Conservation (phyloP, 1,140 invertebrate genomes). For the Drosophila tristis region DNA sequence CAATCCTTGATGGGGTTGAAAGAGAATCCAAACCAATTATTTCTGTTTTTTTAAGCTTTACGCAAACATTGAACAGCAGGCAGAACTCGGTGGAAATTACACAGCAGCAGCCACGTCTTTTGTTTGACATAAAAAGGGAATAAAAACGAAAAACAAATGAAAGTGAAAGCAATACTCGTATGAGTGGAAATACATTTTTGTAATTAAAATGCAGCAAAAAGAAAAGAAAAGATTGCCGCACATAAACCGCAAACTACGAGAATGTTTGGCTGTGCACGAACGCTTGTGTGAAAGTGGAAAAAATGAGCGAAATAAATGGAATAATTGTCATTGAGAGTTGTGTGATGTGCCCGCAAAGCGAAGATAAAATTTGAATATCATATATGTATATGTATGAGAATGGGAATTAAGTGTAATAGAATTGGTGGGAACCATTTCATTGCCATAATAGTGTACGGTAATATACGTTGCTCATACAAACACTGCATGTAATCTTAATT, state of each 20-base stretch:
- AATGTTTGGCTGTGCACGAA: background rate
- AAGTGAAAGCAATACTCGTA: background rate
- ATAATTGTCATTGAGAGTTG: constrained; percentile 3
- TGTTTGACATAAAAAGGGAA: background rate
- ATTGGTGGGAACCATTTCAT: too few relatives aligned
- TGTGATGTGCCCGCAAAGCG: too few relatives aligned
- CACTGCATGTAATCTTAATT: too few relatives aligned
- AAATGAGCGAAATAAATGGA: background rate
- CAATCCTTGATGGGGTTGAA: background rate
- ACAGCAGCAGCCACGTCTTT: too few relatives aligned
- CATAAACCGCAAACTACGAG: background rate
- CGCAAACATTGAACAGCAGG: too few relatives aligned
- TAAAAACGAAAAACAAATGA: background rate
- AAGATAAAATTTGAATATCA: background rate
- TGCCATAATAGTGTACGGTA: too few relatives aligned
- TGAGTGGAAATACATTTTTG: background rate
- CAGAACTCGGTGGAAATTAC: too few relatives aligned
- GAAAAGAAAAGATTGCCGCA: background rate
- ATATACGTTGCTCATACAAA: too few relatives aligned
- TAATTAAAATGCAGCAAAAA: constrained; percentile 12
- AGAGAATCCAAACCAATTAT: background rate
- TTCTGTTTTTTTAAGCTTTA: background rate
- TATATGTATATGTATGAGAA: background rate
- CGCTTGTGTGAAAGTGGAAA: background rate
- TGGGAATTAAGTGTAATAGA: too few relatives aligned